phyloP scores from a whole-genome alignment of 2,888 invertebrate genomes.

The Amphimallon solstitiale region DNA sequence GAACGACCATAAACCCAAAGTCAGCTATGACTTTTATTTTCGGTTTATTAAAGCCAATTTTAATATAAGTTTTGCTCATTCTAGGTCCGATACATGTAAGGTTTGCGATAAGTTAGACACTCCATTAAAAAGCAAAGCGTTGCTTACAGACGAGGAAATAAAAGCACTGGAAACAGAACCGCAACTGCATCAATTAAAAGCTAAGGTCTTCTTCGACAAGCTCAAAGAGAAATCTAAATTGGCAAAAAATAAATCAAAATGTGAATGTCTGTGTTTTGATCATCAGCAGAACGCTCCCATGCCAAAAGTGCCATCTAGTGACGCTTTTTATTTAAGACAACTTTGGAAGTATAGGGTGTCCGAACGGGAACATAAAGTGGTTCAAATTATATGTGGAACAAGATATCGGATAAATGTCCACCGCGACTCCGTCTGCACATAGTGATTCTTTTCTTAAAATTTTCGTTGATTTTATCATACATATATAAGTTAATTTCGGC shows the following conservation, averaged over 20 bases:
- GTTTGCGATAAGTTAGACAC: not conserved
- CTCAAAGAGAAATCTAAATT: slow-evolving; percentile 12
- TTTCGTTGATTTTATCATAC: too few relatives aligned
- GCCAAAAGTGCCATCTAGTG: too few relatives aligned
- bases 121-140: not conserved
- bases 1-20: slow-evolving; percentile 8
- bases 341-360: too few relatives aligned
- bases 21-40: slow-evolving; percentile 13
- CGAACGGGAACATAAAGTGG: too few relatives aligned
- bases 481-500: too few relatives aligned
- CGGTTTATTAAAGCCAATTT: slow-evolving; percentile 15
- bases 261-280: slow-evolving; percentile 9
- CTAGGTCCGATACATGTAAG: slow-evolving; percentile 24
- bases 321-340: too few relatives aligned
- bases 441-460: too few relatives aligned
- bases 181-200: slow-evolving; percentile 12
- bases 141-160: slow-evolving; percentile 1
- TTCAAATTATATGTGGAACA: too few relatives aligned
- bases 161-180: not conserved
- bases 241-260: slow-evolving; percentile 1
- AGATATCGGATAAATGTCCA: too few relatives aligned
- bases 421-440: too few relatives aligned
- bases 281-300: not conserved
- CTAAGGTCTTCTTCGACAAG: slow-evolving; percentile 3
- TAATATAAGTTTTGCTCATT: slow-evolving; percentile 13